Percentiles rank a stretch among this genome's conserved stretches.
Evolutionary conservation across 1,140 invertebrate genomes (phyloP).

Genomic region (Trichonephila inaurata): DNA sequence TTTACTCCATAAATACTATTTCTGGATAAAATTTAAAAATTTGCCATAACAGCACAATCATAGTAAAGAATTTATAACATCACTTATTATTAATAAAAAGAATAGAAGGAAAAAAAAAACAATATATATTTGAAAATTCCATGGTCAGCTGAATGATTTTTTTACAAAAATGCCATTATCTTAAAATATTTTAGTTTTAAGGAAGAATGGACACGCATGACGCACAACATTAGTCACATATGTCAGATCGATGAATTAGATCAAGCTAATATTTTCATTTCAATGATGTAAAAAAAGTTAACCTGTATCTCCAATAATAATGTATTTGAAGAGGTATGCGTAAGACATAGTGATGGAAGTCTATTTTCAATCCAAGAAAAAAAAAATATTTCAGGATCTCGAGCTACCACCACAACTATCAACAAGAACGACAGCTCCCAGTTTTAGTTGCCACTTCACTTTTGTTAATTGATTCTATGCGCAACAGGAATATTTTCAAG

Average conservation of each 20-base stretch:
- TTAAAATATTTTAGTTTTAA: not conserved
- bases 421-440: conserved; percentile 35
- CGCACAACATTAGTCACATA: conserved; percentile 66
- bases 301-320: conserved; percentile 99
- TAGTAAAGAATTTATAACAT: too few relatives aligned
- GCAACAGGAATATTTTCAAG: not conserved
- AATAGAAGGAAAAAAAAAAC: too few relatives aligned
- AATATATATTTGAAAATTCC: too few relatives aligned
- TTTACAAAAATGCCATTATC: too few relatives aligned
- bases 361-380: not conserved
- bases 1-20: too few relatives aligned
- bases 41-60: too few relatives aligned
- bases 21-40: too few relatives aligned
- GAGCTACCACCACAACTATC: not conserved
- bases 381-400: not conserved
- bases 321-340: conserved; percentile 99
- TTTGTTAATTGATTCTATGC: conserved; percentile 22
- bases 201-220: conserved; percentile 58
- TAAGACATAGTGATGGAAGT: conserved; percentile 90
- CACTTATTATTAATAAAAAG: too few relatives aligned
- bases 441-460: conserved; percentile 3
- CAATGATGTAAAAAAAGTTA: conserved; percentile 79
- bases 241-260: conserved; percentile 51
- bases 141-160: too few relatives aligned
- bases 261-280: conserved; percentile 25